phyloP scores from a whole-genome alignment of 2,888 invertebrate species.

The Augiades crinisus region DNA sequence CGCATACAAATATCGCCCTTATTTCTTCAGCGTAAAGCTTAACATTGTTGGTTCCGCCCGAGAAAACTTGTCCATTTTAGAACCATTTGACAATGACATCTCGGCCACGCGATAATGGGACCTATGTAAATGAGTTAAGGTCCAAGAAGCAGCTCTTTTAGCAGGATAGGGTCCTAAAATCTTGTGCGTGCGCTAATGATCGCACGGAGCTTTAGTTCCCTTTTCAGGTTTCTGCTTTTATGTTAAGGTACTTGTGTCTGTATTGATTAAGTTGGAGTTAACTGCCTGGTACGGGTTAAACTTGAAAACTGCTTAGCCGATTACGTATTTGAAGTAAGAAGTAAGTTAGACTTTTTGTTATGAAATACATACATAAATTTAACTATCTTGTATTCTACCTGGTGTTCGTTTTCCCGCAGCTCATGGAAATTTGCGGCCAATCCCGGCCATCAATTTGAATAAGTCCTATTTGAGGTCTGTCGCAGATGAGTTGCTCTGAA shows the following conservation, averaged over 20 bases:
- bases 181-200: slow-evolving; percentile 20
- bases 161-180: slow-evolving; percentile 3
- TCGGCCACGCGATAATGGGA: not conserved
- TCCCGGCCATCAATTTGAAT: too few species aligned
- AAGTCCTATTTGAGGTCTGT: too few species aligned
- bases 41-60: not conserved
- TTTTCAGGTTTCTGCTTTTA: slow-evolving; percentile 9
- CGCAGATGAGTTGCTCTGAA: too few species aligned
- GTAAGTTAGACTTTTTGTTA: too few species aligned
- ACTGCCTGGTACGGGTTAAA: too few species aligned
- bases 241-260: not conserved
- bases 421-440: too few species aligned
- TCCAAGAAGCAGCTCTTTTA: not conserved
- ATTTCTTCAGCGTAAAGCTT: not conserved
- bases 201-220: not conserved
- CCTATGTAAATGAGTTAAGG: not conserved
- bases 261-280: not conserved
- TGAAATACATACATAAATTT: too few species aligned
- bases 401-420: too few species aligned
- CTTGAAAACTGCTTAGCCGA: too few species aligned
- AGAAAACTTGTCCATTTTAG: slow-evolving; percentile 40
- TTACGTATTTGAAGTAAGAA: too few species aligned
- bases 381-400: too few species aligned
- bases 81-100: not conserved
- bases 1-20: not conserved